Evolutionary conservation across 2,113 vertebrate species (phyloP), one percentile per base, ranked within the genome.

Genomic region (Ibidorhyncha struthersii): DNA sequence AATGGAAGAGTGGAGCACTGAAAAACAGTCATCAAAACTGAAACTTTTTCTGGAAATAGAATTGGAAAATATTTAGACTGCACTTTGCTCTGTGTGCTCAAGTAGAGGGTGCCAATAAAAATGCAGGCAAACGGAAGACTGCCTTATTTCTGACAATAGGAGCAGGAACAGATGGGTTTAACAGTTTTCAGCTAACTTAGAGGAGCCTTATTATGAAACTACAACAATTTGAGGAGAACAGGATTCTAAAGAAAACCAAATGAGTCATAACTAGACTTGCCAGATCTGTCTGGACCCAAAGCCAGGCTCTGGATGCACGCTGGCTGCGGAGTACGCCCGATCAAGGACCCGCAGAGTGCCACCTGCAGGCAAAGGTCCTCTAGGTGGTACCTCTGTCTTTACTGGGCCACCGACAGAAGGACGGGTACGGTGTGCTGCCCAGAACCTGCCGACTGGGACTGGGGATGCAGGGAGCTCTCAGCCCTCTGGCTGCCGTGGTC

Each of bases 121-220:
- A 88, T 83, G 72, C 89, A 91, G 83, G 70, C 95, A 76, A 89
- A 92, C 52, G 94, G 91, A 84, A 69, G 70, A 69, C 84, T 91
- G 73, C 86, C 81, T 82, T 91, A 82, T 79, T 93, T 96, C 69
- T 93, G 77, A 96, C 83, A 91, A 84, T 76, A 55, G 47, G 30
- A 95, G 71, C 38, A 86, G 55, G 63, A 96, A 85, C 92, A 97
- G 81, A 95, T 95, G 77, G 73, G 73, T 94, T 93, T 65, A 94
- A 94, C 40, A 66, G 74, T 96, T 93, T 96, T 93, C 81, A 66
- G 78, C 53, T 84, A 93, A 82, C 81, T 89, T 79, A 65, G 70
- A 85, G 73, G 52, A 90, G 74, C 45, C 71, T 90, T 96, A 93
- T 93, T 96, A 61, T 83, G 82, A 96, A 95, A 90, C 76, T 82